These are phyloP conservation scores for Gavialis gangeticus DNA, from an alignment of 2,113 vertebrate species.

Conservation along the genomic window DNA sequence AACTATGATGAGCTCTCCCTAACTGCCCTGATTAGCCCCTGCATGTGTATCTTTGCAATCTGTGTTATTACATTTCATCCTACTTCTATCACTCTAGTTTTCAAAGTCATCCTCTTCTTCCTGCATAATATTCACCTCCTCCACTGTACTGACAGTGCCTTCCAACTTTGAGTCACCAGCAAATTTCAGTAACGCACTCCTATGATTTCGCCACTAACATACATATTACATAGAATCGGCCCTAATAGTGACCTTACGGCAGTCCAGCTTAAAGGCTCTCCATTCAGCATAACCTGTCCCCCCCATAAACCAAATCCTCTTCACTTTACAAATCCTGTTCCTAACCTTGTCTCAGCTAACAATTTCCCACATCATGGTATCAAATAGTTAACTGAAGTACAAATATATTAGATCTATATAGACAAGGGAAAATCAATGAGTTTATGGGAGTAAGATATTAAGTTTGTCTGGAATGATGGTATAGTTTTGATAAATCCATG, in stretches of 20 bases:
- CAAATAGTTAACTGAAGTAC: not conserved
- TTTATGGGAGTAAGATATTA: not conserved
- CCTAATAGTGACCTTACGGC: not conserved
- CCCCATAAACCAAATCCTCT: not conserved
- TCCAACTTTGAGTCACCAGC: not conserved
- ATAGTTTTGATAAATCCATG: not conserved
- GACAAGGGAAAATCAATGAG: not conserved
- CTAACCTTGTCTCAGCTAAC: not conserved
- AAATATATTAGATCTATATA: not conserved
- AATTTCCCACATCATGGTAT: not conserved
- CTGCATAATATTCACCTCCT: rapidly evolving
- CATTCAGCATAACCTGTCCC: not conserved
- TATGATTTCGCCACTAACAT: not conserved
- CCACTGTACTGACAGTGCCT: not conserved
- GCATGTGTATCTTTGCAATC: not conserved
- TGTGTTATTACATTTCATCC: not conserved
- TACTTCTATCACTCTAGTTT: not conserved
- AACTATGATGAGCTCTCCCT: not conserved
- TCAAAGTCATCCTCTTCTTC: not conserved
- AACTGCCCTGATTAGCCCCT: not conserved
- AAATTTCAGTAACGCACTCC: not conserved
- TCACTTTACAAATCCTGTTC: not conserved
- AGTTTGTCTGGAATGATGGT: not conserved
- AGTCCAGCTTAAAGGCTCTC: rapidly evolving
- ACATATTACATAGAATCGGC: not conserved